Conservation (phyloP, 2,888 invertebrate genomes). For the Thera obeliscata region DNA sequence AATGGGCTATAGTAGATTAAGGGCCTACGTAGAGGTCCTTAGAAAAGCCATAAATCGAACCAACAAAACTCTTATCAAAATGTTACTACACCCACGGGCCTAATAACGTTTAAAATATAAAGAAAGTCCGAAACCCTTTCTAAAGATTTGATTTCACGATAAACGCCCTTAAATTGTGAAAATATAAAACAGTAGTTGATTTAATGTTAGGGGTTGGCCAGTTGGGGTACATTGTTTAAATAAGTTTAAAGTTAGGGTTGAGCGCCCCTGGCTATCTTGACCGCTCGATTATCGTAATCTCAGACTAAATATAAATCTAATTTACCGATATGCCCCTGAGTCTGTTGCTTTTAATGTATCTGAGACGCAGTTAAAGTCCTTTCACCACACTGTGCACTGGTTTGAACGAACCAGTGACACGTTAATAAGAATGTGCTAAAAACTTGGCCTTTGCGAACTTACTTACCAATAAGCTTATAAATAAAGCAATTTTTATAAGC, state of each 20-base stretch:
- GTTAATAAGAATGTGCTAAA: too few relatives aligned
- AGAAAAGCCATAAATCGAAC: constrained; percentile 31
- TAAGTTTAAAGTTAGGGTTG: constrained; percentile 71
- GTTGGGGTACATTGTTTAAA: constrained; percentile 65
- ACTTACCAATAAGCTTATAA: too few relatives aligned
- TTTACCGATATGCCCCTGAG: neutral
- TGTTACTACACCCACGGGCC: constrained; percentile 68
- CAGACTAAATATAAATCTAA: neutral
- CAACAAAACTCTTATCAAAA: constrained; percentile 54
- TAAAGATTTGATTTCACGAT: constrained; percentile 70
- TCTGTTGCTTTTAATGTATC: neutral
- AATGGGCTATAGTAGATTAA: too few relatives aligned
- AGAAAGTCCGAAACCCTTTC: constrained; percentile 65
- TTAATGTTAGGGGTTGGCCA: constrained; percentile 73
- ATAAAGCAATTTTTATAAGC: too few relatives aligned
- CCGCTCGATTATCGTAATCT: constrained; percentile 38
- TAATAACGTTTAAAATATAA: constrained; percentile 77
- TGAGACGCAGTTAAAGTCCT: too few relatives aligned
- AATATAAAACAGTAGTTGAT: constrained; percentile 57
- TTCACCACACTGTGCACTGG: too few relatives aligned
- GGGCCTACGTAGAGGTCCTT: neutral
- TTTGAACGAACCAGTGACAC: too few relatives aligned
- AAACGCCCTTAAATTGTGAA: constrained; percentile 61
- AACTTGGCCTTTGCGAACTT: too few relatives aligned
- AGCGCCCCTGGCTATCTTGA: constrained; percentile 52